Base-by-base conservation (phyloP, 2,888 invertebrate species). In the Drosophila kambysellisi region DNA sequence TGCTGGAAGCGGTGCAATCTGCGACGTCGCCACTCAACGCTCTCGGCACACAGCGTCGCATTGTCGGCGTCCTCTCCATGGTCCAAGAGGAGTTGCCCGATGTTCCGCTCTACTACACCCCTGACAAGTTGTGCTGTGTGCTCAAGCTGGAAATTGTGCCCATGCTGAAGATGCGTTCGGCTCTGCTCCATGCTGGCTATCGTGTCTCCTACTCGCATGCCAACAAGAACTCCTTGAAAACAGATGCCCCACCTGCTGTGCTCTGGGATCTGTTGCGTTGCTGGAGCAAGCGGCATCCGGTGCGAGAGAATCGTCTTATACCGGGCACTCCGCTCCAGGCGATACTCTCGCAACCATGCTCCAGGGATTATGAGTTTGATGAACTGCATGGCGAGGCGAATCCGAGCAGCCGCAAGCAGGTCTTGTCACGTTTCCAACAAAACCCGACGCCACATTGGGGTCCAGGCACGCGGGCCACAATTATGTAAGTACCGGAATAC, bases 391-490 rank as follows among this genome's bases (percentile, higher is more conserved):
- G 95, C 0, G 95, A 95, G 46, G 98, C 98, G 0, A 97, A 98
- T 93, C 98, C 98, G 0, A 92, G 93, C 54, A 98, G 98, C 37
- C 95, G 97, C 8, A 94, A 95, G 77, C 94, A 95, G 62, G 95
- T 96, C 0, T 93, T 96, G 30, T 94, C 97, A 1, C 94, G 99
- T 48, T 98, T 97, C 93, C 98, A 98, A 92, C 94, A 94, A 81
- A 99, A 99, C 94, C 99, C 99, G 0, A 94, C 96, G 35, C 95
- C 96, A 0, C 94, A 96, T 93, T 99, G 99, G 99, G 99, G 99
- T 1, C 99, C 99, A 0, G 98, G 98, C 56, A 95, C 96, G 0
- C 94, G 96, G 81, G 95, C 97, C 0, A 96, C 95, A 29, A 95
- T 96, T 25, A 97, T 97, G 97, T 97, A 93, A 94, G 95, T 48